Evolutionary conservation across 1,140 invertebrate species (phyloP).

Genomic region (Drosophila tristis): DNA sequence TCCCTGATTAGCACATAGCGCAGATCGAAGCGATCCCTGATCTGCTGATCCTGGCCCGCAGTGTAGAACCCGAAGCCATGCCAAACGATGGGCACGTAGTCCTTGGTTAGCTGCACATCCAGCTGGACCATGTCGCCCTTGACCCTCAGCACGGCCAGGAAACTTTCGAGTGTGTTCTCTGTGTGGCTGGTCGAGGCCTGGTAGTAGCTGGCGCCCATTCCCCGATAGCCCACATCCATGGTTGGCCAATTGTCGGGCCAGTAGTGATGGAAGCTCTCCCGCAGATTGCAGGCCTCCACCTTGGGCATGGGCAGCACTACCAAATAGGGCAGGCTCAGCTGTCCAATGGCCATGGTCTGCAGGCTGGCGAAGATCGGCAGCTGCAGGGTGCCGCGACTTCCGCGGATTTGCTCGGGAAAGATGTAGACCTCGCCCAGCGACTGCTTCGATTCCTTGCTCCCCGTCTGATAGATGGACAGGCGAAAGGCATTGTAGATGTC

Average conservation of each 20-base stretch:
- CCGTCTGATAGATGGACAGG: constrained; percentile 37
- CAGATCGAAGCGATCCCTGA: constrained; percentile 90
- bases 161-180: constrained; percentile 96
- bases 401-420: constrained; percentile 63
- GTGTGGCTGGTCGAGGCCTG: constrained; percentile 86
- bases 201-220: constrained; percentile 88
- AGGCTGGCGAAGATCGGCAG: constrained; percentile 76
- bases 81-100: constrained; percentile 96
- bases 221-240: constrained; percentile 95
- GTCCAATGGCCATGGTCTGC: constrained; percentile 72
- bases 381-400: constrained; percentile 90
- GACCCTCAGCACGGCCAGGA: constrained; percentile 92
- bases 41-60: constrained; percentile 86
- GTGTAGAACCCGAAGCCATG: constrained; percentile 96
- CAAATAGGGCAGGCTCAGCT: constrained; percentile 86
- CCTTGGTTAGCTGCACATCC: constrained; percentile 97
- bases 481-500: constrained; percentile 47
- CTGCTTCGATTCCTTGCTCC: constrained; percentile 6
- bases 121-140: constrained; percentile 97
- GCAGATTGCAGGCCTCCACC: constrained; percentile 89
- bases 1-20: constrained; percentile 95
- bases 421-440: constrained; percentile 93
- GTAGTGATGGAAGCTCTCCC: constrained; percentile 91
- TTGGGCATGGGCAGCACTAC: constrained; percentile 89
- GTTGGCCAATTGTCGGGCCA: constrained; percentile 93